phyloP scores from a whole-genome alignment of 1,140 invertebrate genomes.

The Pseudoatta argentina region DNA sequence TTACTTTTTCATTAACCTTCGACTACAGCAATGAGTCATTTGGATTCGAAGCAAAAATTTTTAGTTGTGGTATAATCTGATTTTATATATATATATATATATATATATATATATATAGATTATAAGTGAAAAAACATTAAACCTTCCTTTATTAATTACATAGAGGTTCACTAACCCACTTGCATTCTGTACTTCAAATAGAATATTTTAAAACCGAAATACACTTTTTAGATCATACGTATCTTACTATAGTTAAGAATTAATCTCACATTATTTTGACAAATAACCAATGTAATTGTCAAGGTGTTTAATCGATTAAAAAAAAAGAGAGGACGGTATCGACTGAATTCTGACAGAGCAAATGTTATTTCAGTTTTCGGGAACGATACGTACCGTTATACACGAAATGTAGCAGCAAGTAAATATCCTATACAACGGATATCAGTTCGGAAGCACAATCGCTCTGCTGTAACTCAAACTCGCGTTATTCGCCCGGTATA shows the following conservation, averaged over 20 bases:
- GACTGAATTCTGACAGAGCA: background rate
- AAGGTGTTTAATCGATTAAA: background rate
- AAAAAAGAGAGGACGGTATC: background rate
- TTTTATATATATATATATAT: too few species aligned
- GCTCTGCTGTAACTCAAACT: background rate
- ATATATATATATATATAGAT: too few species aligned
- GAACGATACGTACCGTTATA: background rate
- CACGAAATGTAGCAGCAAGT: constrained; percentile 8
- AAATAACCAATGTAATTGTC: background rate
- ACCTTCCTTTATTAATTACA: too few species aligned
- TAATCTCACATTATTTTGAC: background rate
- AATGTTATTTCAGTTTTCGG: background rate
- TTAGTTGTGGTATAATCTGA: too few species aligned
- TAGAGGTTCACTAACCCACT: too few species aligned
- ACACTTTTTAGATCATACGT: too few species aligned
- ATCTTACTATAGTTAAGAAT: too few species aligned
- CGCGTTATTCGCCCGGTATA: constrained; percentile 17
- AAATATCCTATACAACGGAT: constrained; percentile 9
- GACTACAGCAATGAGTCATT: too few species aligned
- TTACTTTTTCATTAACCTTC: background rate
- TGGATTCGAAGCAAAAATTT: too few species aligned
- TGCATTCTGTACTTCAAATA: too few species aligned
- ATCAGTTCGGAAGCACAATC: constrained; percentile 33
- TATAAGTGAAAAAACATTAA: too few species aligned
- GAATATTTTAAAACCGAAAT: too few species aligned